Percentiles rank a stretch among this genome's conserved stretches.
Evolutionary conservation across 2,888 invertebrate genomes (phyloP).

Genomic region (Nomada fucata): DNA sequence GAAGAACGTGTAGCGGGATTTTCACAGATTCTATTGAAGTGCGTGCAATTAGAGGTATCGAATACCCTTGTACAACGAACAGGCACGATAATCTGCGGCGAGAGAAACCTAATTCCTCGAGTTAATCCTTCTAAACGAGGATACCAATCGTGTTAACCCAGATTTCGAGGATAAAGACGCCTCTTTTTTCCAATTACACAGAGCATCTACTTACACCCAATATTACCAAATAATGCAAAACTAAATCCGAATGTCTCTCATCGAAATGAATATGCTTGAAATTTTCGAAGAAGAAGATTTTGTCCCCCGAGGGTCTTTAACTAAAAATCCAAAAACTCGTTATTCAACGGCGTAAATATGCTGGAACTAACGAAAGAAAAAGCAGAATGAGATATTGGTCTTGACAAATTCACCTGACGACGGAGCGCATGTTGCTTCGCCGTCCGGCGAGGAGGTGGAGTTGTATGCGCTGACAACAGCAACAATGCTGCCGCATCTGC

Average conservation of each 20-base stretch:
- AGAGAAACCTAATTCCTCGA: slow-evolving; percentile 46
- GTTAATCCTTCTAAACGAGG: slow-evolving; percentile 24
- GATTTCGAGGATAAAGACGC: background rate
- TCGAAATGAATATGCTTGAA: no score
- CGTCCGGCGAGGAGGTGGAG: slow-evolving; percentile 81
- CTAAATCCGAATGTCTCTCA: no score
- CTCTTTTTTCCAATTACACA: no score
- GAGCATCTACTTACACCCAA: no score
- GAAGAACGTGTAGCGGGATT: background rate
- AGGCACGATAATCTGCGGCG: slow-evolving; percentile 38
- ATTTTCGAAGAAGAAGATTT: no score
- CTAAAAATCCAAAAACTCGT: background rate
- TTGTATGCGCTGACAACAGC: slow-evolving; percentile 81
- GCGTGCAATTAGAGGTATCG: slow-evolving; percentile 3
- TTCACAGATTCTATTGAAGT: slow-evolving; percentile 9
- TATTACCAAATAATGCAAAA: no score
- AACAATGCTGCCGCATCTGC: slow-evolving; percentile 75
- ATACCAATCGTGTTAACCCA: slow-evolving; percentile 21
- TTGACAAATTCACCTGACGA: slow-evolving; percentile 78
- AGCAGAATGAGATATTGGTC: background rate
- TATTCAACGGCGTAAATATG: background rate
- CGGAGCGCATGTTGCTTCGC: slow-evolving; percentile 79
- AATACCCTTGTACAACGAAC: slow-evolving; percentile 22
- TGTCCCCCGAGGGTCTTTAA: no score
- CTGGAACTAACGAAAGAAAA: background rate